These are phyloP conservation scores for Chamaetylas fuelleborni DNA, from an alignment of 2,113 vertebrate species.

Conservation along the genomic window DNA sequence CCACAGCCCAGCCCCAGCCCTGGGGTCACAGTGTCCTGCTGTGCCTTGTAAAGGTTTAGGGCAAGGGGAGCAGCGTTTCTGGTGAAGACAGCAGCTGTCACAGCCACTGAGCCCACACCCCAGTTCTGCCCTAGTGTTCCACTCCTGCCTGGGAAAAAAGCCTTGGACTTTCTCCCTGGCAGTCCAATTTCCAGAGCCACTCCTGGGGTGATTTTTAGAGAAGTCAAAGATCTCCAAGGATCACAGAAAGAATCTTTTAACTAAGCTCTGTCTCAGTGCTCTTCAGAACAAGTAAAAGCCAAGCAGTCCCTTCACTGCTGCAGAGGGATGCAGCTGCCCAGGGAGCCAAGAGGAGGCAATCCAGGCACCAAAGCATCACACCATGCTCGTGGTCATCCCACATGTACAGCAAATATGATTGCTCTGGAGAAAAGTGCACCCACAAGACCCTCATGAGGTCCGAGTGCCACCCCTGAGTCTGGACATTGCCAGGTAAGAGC, in stretches of 20 bases:
- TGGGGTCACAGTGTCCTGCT: background rate
- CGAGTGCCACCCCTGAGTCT: background rate
- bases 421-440: background rate
- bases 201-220: background rate
- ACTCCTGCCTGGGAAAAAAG: background rate
- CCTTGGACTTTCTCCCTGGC: accelerated
- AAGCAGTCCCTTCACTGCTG: background rate
- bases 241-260: background rate
- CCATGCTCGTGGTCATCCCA: background rate
- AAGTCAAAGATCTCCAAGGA: background rate
- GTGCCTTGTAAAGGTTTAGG: background rate
- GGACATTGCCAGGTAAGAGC: background rate
- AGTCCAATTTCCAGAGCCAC: background rate
- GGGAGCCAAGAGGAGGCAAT: background rate
- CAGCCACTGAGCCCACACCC: background rate
- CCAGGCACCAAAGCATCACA: background rate
- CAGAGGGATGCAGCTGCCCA: background rate
- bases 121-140: background rate
- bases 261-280: background rate
- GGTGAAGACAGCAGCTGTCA: background rate
- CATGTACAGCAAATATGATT: background rate
- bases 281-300: background rate
- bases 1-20: background rate
- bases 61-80: background rate
- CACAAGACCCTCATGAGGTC: background rate